phyloP scores from a whole-genome alignment of 2,888 invertebrate species.

The Apantesis nais region DNA sequence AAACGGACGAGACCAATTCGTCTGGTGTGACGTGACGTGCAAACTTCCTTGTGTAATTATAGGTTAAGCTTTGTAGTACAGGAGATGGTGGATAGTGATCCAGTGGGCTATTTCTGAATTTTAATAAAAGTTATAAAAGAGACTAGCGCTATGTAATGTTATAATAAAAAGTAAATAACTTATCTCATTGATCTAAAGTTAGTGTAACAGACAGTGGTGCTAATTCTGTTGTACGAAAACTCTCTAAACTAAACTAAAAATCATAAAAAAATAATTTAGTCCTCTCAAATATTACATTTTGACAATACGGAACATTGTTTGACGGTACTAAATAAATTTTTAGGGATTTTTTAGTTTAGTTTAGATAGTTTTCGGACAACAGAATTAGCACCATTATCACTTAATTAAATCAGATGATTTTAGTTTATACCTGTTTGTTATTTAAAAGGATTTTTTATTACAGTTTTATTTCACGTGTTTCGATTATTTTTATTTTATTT shows the following conservation, averaged over 20 bases:
- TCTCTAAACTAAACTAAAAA: too few relatives aligned
- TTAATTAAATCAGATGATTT: neutral
- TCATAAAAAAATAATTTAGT: too few relatives aligned
- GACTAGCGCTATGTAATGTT: neutral
- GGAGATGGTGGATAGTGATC: conserved; percentile 6
- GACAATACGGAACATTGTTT: too few relatives aligned
- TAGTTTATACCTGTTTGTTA: neutral
- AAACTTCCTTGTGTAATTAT: conserved; percentile 36
- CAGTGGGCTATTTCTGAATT: neutral
- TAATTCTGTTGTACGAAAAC: too few relatives aligned
- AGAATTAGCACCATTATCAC: too few relatives aligned
- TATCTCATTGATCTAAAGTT: neutral
- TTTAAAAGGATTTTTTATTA: neutral
- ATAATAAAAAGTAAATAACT: neutral
- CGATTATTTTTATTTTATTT: too few relatives aligned
- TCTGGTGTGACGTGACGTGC: conserved; percentile 26
- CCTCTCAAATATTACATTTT: too few relatives aligned
- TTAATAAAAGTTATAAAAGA: neutral
- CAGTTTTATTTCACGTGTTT: too few relatives aligned
- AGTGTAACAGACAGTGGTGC: too few relatives aligned
- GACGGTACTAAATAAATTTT: too few relatives aligned
- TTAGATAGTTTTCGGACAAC: too few relatives aligned
- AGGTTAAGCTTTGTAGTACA: conserved; percentile 25
- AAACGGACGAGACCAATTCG: conserved; percentile 34
- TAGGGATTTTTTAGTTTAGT: too few relatives aligned